Base-by-base conservation (phyloP, 1,140 invertebrate species). In the Macrocentrus cingulum region DNA sequence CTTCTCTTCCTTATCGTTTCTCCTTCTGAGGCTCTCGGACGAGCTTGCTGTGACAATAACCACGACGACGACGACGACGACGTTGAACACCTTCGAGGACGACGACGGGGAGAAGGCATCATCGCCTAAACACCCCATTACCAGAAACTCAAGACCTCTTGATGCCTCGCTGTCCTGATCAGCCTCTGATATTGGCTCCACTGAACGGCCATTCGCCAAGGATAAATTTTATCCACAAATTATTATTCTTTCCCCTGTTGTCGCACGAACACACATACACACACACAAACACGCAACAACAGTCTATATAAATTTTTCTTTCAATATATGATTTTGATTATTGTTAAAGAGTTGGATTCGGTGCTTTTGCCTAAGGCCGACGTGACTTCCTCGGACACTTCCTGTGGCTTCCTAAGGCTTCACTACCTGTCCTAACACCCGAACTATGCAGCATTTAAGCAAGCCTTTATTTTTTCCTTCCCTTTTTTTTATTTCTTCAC, bases 101-200 rank as follows among this genome's bases (percentile, higher is more conserved):
- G 64, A 66, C 64, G 69, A 75, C 71, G 72, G 69, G 71, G 72
- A 77, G 68, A 76, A 79, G 71, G 75, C 76, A 79, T 78, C 71
- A 72, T 78, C 74, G 75, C 74, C 75, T 67, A 76, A 77, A 72
- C 67, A 72, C 75, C 74, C 74, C 76, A 78, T 80, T 76, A 78
- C 75, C 75, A 76, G 67, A 63, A 63, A 63, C 57, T 51, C 45
- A 42, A 13, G 48, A 22, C 59, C 71, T 66, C 61, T 62, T 62
- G 57, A 61, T 63, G 59, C 63, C 61, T 66, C 67, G 65, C 62
- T 60, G 65, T 68, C 68, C 65, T 50, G n/a, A n/a, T n/a, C n/a
- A n/a, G 9, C 11, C 23, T 36, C 18, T n/a, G n/a, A n/a, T n/a
- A 6, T 23, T 49, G 32, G 46, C 63, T 57, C 50, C 55, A 54